phyloP scores from a whole-genome alignment of 2,113 vertebrate genomes.

The Coturnix japonica region DNA sequence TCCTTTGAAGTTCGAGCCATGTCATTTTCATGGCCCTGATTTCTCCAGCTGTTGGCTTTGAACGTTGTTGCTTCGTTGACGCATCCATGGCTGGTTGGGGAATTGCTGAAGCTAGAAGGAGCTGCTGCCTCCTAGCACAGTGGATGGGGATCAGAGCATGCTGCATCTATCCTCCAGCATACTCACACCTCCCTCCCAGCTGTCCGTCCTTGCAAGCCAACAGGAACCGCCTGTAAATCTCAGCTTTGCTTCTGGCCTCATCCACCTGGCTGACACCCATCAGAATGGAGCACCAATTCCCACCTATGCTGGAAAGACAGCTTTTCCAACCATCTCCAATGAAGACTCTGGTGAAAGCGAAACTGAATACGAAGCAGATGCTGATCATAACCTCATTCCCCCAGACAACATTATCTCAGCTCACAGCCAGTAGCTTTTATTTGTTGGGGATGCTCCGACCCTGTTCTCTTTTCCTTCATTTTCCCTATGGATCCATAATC shows the following conservation, averaged over 20 bases:
- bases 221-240: neutral
- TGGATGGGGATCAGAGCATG: neutral
- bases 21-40: rapidly evolving
- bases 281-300: no score
- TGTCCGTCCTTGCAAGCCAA: neutral
- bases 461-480: constrained; percentile 8
- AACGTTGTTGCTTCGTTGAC: neutral
- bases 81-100: neutral
- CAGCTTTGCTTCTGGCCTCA: neutral
- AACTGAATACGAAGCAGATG: constrained; percentile 36
- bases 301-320: neutral
- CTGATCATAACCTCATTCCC: neutral
- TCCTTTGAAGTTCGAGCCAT: neutral
- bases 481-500: constrained; percentile 7
- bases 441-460: neutral
- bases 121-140: neutral
- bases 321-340: neutral
- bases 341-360: constrained; percentile 5
- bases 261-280: constrained; percentile 16
- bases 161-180: neutral
- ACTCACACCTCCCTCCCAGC: neutral
- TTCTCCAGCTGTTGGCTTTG: neutral
- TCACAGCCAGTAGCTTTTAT: constrained; percentile 36
- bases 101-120: neutral
- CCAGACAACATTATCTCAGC: neutral